These are phyloP conservation scores for Anthopleura xanthogrammica DNA, from an alignment of 92 coral and sea anemone species.

Conservation along the genomic window DNA sequence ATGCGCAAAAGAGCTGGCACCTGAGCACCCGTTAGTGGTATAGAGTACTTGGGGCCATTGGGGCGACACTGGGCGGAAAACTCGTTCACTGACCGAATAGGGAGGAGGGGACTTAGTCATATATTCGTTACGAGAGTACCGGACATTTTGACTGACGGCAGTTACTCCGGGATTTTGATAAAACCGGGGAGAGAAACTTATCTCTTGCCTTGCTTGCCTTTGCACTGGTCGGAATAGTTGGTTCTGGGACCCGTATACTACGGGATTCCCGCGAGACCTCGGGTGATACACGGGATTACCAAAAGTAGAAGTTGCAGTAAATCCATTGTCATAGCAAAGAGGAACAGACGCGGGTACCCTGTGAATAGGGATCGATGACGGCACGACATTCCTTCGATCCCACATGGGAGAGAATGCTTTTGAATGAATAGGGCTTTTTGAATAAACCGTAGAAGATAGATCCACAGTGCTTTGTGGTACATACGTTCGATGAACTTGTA, in stretches of 20 bases:
- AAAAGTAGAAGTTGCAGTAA: conserved; percentile 13
- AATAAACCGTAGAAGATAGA: background rate
- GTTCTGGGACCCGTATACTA: background rate
- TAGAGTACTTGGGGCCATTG: background rate
- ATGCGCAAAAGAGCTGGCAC: background rate
- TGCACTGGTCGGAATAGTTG: conserved; percentile 1
- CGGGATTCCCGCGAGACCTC: conserved; percentile 7
- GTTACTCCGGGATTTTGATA: background rate
- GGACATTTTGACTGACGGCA: background rate
- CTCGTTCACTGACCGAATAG: conserved; percentile 28
- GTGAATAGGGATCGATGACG: conserved; percentile 26
- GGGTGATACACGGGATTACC: conserved; percentile 13
- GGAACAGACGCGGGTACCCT: conserved; percentile 17
- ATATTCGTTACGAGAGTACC: conserved; percentile 3
- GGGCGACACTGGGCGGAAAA: conserved; percentile 60
- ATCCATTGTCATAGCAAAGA: conserved; percentile 3
- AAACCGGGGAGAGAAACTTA: background rate
- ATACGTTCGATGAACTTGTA: background rate
- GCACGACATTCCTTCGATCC: conserved; percentile 19
- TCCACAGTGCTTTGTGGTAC: background rate
- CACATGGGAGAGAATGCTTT: conserved; percentile 13
- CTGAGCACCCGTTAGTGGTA: background rate
- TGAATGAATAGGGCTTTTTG: background rate
- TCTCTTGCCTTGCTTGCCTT: background rate
- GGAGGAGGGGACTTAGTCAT: conserved; percentile 17